These are phyloP conservation scores for Brenthis daphne DNA, from an alignment of 2,888 invertebrate genomes.

Conservation along the genomic window DNA sequence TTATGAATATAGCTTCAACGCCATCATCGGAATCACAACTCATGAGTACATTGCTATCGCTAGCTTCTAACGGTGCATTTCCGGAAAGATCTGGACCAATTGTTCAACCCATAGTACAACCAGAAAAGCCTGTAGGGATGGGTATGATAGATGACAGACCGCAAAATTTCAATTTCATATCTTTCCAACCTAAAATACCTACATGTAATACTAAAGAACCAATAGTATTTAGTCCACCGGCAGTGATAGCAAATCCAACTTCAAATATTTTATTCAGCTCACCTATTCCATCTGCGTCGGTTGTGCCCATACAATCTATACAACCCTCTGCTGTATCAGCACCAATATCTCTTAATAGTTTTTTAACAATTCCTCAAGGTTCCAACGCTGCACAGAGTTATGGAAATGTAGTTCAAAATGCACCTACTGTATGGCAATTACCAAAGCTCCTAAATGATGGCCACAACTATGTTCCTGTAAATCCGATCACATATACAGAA, in stretches of 20 bases:
- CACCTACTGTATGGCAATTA: conserved; percentile 34
- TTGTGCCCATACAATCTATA: background rate
- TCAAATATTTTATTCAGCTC: conserved; percentile 3
- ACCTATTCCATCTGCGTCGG: background rate
- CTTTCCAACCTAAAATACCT: conserved; percentile 16
- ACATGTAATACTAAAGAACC: conserved; percentile 12
- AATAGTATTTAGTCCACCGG: conserved; percentile 4
- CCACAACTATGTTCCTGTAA: conserved; percentile 12
- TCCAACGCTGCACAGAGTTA: conserved; percentile 33
- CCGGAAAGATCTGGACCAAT: conserved; percentile 40
- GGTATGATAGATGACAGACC: conserved; percentile 13
- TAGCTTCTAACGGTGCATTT: conserved; percentile 45
- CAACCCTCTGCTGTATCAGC: conserved; percentile 1
- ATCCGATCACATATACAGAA: conserved; percentile 22
- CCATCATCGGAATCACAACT: conserved; percentile 40
- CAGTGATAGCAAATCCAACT: background rate
- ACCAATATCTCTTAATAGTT: conserved; percentile 1
- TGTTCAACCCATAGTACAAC: conserved; percentile 23
- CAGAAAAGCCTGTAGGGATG: conserved; percentile 3
- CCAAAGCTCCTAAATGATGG: conserved; percentile 28
- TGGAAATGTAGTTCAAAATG: conserved; percentile 31
- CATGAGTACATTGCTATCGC: conserved; percentile 44
- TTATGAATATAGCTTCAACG: conserved; percentile 2
- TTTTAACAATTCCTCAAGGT: conserved; percentile 30
- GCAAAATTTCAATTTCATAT: conserved; percentile 17